These are phyloP conservation scores for Sisyra terminalis DNA, from an alignment of 2,888 invertebrate genomes.

Conservation along the genomic window DNA sequence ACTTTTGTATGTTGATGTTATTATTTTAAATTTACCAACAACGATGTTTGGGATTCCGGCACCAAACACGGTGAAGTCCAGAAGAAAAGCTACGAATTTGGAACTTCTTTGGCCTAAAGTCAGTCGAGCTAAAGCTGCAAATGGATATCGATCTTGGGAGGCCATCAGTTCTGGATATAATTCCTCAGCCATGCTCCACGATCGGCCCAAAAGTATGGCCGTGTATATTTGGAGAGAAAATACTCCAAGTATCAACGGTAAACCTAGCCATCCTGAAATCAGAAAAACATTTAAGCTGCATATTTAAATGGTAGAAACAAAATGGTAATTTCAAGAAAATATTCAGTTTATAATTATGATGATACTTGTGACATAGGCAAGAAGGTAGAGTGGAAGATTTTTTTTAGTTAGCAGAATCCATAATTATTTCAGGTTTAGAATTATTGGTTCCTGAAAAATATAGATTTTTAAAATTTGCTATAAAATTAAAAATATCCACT, in stretches of 20 bases:
- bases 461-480: no score
- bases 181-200: constrained; percentile 65
- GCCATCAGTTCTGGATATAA: constrained; percentile 44
- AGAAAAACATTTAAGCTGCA: no score
- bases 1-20: not conserved
- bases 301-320: no score
- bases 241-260: constrained; percentile 48
- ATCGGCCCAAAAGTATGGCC: constrained; percentile 58
- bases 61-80: constrained; percentile 61
- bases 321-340: no score
- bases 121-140: constrained; percentile 67
- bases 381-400: no score
- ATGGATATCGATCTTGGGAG: constrained; percentile 48
- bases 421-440: no score
- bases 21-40: constrained; percentile 37
- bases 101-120: constrained; percentile 50
- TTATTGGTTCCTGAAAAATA: no score
- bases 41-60: constrained; percentile 66
- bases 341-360: no score
- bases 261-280: constrained; percentile 46
- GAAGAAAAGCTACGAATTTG: constrained; percentile 45
- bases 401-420: no score
- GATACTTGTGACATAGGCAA: no score
- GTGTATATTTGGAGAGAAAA: constrained; percentile 64
- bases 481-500: no score